Percentiles rank a stretch among this genome's conserved stretches.
Conservation (phyloP, 2,888 invertebrate species). For the Abscondita cerata region DNA sequence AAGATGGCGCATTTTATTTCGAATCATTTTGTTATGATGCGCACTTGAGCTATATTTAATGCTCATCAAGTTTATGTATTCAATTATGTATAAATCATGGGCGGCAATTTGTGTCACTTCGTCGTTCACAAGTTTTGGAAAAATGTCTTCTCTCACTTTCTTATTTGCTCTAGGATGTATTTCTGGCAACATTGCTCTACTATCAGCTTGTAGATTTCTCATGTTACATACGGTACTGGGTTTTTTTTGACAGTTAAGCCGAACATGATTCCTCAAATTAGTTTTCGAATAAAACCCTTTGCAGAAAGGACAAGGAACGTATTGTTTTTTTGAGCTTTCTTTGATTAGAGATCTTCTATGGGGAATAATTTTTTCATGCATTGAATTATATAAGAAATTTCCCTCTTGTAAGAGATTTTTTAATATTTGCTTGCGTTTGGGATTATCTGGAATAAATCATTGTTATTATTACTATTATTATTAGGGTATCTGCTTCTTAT, state of each 20-base stretch:
- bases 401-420: no score
- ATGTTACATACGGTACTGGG: not conserved
- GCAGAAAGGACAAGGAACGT: not conserved
- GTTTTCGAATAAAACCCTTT: conserved; percentile 1
- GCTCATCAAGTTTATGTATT: conserved; percentile 3
- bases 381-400: no score
- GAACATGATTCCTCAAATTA: not conserved
- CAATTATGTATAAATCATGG: not conserved
- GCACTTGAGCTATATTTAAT: conserved; percentile 1
- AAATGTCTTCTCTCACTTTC: not conserved
- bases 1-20: not conserved
- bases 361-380: not conserved
- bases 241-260: not conserved
- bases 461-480: no score
- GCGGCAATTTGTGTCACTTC: not conserved
- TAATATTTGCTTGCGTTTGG: no score
- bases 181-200: not conserved
- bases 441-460: no score
- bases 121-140: conserved; percentile 3
- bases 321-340: not conserved
- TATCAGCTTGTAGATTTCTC: not conserved
- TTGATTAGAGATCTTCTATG: not conserved
- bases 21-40: not conserved
- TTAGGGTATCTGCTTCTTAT: no score
- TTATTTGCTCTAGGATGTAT: not conserved